Base-by-base conservation (phyloP, 2,888 invertebrate genomes). In the Linnaemya tessellans region DNA sequence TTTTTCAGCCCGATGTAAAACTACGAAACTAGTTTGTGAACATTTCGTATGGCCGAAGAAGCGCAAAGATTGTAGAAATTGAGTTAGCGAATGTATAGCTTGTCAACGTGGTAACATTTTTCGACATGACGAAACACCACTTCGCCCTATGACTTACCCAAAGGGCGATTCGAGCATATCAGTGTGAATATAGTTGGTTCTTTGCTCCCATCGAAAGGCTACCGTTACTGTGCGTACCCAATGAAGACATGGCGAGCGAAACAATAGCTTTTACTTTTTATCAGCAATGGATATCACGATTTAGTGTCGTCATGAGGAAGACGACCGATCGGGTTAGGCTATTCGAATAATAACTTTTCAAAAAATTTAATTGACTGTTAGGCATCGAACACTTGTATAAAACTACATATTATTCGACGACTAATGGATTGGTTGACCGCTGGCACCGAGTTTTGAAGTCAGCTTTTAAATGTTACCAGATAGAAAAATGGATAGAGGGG, bases 251-350 rank as follows among this genome's bases (percentile, higher is more conserved):
- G 1, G 84, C 87, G 8, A 86, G 88, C 11, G 83, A 82, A n/a
- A 86, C 80, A 0, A 78, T 88, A 18, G 91, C 68, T 30, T 64
- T 65, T 22, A 43, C 51, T 35, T 80, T 82, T 43, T 43, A 79
- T 10, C 51, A 56, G 1, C 60, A 64, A 0, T 93, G 93, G 93
- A 89, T 93, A 3, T 71, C 92, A 1, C 87, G 92, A 10, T 93
- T 90, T 77, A 93, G 93, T 0, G 88, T 89, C 13, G 93, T 92
- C 3, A 22, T 43, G 0, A 80, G 49, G 5, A 87, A 92, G 3
- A 91, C 91, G 0, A 90, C 91, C 1, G 60, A 73, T 30, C 73
- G 49, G 20, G 73, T 60, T 18, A 60, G 73, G 18, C 73, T 49
- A 51, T 74, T 74, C 15, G 74, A 74, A n/a, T 74, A 62, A 1